A percentile compares a stretch with the other conserved stretches of the same genome.
phyloP scores from a whole-genome alignment of 2,797 vertebrate species.

The Echiichthys vipera region DNA sequence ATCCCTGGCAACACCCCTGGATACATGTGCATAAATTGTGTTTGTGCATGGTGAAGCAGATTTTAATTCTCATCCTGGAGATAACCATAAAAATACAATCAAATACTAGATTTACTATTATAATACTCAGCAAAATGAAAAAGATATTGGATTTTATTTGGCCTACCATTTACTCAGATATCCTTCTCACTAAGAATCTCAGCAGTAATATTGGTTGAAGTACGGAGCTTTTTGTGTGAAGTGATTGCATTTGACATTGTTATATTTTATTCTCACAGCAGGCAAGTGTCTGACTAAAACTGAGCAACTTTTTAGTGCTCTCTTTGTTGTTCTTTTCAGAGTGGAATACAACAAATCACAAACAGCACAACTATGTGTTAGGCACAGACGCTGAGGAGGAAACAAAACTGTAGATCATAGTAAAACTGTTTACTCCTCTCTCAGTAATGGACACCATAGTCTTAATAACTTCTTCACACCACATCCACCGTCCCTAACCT shows the following conservation, averaged over 20 bases:
- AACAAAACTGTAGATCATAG: neutral
- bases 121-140: too few relatives aligned
- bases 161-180: neutral
- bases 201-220: neutral
- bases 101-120: too few relatives aligned
- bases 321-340: neutral
- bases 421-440: slow-evolving; percentile 1
- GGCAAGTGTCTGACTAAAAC: slow-evolving; percentile 8
- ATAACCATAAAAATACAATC: too few relatives aligned
- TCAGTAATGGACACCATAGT: neutral
- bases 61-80: too few relatives aligned
- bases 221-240: slow-evolving; percentile 6
- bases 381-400: slow-evolving; percentile 2
- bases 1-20: too few relatives aligned
- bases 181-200: neutral
- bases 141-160: too few relatives aligned
- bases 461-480: slow-evolving; percentile 33
- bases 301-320: slow-evolving; percentile 14
- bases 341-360: slow-evolving; percentile 17
- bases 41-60: too few relatives aligned
- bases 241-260: slow-evolving; percentile 20
- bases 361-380: neutral
- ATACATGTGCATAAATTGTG: too few relatives aligned
- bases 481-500: slow-evolving; percentile 41
- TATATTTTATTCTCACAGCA: slow-evolving; percentile 41